Conservation (phyloP, 2,113 vertebrate species). For the Hemiprocne comata region DNA sequence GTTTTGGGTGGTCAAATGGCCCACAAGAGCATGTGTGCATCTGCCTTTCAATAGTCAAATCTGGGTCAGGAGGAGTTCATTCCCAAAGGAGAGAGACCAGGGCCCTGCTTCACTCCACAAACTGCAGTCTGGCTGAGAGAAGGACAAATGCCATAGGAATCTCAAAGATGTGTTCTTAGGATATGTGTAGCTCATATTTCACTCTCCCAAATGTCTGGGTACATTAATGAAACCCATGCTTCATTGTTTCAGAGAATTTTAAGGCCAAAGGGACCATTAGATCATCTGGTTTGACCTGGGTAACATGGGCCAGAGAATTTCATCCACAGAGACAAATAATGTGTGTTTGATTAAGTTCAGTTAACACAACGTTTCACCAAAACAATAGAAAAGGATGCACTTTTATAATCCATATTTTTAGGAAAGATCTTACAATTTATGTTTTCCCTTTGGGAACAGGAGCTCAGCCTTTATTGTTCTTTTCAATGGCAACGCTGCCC, state of each 20-base stretch:
- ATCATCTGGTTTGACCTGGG: conserved; percentile 56
- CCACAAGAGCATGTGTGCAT: not conserved
- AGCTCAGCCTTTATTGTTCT: conserved; percentile 59
- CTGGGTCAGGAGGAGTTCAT: not conserved
- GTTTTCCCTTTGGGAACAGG: not conserved
- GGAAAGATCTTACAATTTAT: conserved; percentile 9
- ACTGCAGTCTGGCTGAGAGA: conserved; percentile 15
- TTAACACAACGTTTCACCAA: not conserved
- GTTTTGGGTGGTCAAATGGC: not conserved
- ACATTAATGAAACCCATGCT: conserved; percentile 54
- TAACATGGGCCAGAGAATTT: conserved; percentile 6
- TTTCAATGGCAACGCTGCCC: not conserved
- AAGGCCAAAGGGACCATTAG: conserved; percentile 47
- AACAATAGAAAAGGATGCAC: conserved; percentile 54
- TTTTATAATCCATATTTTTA: conserved; percentile 58
- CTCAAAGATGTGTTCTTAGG: not conserved
- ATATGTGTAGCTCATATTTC: conserved; percentile 2
- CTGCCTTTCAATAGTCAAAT: not conserved
- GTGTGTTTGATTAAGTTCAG: conserved; percentile 53
- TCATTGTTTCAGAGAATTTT: conserved; percentile 40
- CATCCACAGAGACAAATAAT: conserved; percentile 34
- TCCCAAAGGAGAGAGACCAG: not conserved
- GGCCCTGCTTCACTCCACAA: not conserved
- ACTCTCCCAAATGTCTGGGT: not conserved
- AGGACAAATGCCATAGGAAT: conserved; percentile 21